Percentiles rank a stretch among this genome's conserved stretches.
Evolutionary conservation across 2,888 invertebrate genomes (phyloP).

Genomic region (Rhynchonema sp.): DNA sequence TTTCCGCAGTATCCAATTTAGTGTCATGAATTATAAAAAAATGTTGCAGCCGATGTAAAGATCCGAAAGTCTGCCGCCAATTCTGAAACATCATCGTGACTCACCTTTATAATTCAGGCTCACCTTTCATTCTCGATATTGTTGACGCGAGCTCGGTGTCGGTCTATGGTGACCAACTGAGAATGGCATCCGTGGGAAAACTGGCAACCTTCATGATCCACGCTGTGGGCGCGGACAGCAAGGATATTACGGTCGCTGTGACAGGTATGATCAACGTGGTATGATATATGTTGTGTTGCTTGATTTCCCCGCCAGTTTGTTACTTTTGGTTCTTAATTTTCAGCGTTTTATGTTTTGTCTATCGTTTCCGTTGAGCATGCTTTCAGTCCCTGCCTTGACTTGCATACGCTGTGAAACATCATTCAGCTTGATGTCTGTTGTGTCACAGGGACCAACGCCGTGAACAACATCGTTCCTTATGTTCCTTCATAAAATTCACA

Average conservation of each 20-base stretch:
- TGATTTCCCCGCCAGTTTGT: not conserved
- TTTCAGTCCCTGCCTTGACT: not conserved
- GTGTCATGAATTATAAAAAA: no score
- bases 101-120: no score
- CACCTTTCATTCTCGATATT: slow-evolving; percentile 30
- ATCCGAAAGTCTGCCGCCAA: no score
- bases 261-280: slow-evolving; percentile 25
- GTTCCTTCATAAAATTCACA: no score
- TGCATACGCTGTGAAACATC: no score
- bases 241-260: slow-evolving; percentile 29
- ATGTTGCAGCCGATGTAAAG: no score
- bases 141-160: slow-evolving; percentile 35
- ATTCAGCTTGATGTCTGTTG: no score
- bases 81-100: no score
- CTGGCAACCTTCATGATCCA: slow-evolving; percentile 41
- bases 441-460: no score
- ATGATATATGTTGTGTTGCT: no score
- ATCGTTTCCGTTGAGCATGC: not conserved
- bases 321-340: not conserved
- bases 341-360: slow-evolving; percentile 1
- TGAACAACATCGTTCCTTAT: no score
- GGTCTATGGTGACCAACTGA: slow-evolving; percentile 44
- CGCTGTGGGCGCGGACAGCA: slow-evolving; percentile 29
- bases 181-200: slow-evolving; percentile 40
- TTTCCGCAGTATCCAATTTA: no score